Evolutionary conservation across 1,140 invertebrate genomes (phyloP).

Genomic region (Pinna nobilis): DNA sequence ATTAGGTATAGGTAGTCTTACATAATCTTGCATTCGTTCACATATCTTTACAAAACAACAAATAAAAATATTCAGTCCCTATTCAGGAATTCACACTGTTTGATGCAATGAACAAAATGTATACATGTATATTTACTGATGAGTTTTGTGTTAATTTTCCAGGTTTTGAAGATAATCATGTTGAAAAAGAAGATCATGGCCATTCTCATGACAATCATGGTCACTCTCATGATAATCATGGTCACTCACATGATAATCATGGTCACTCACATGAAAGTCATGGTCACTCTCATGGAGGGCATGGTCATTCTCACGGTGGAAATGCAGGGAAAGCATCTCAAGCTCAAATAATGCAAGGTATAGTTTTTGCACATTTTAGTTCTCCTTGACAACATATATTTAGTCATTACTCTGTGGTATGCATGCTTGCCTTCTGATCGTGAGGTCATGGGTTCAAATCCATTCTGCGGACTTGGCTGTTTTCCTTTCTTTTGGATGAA

Average conservation of each 20-base stretch:
- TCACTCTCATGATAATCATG: slow-evolving; percentile 62
- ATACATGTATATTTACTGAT: neutral
- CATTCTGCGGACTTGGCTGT: too few species aligned
- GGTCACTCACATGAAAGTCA: slow-evolving; percentile 47
- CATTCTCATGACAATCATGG: slow-evolving; percentile 59
- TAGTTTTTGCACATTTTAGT: neutral
- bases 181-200: slow-evolving; percentile 49
- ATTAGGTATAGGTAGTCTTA: neutral
- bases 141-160: neutral
- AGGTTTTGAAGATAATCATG: neutral
- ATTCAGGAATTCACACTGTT: neutral
- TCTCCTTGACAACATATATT: too few species aligned
- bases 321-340: slow-evolving; percentile 60
- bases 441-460: too few species aligned
- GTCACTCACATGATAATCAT: slow-evolving; percentile 66
- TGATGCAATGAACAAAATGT: too few species aligned
- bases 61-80: neutral
- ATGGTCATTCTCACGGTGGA: slow-evolving; percentile 75
- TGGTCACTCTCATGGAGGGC: slow-evolving; percentile 61
- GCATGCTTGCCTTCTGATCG: too few species aligned
- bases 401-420: too few species aligned
- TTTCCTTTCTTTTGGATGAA: too few species aligned
- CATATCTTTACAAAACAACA: neutral
- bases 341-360: slow-evolving; percentile 76
- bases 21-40: neutral